Evolutionary conservation across 2,888 invertebrate genomes (phyloP).

Genomic region (Plebejus melissa): DNA sequence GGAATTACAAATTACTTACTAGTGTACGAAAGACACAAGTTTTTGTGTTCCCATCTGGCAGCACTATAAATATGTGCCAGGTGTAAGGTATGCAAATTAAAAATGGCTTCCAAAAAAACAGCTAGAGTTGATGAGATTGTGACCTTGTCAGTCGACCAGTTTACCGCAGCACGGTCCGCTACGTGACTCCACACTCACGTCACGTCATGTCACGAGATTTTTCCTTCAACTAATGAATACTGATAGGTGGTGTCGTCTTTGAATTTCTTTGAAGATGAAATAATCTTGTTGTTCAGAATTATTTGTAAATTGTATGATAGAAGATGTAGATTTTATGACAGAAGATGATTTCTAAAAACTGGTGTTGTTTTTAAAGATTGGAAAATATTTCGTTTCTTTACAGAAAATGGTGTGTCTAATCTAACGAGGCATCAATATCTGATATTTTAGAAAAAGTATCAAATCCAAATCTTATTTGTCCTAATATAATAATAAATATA

Average conservation of each 20-base stretch:
- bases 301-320: too few relatives aligned
- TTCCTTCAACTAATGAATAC: not conserved
- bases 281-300: not conserved
- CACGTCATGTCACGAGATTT: not conserved
- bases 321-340: too few relatives aligned
- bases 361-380: too few relatives aligned
- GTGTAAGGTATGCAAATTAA: conserved; percentile 11
- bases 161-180: not conserved
- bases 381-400: too few relatives aligned
- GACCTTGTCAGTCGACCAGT: not conserved
- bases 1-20: not conserved
- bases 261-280: not conserved
- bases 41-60: not conserved
- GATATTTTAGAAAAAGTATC: too few relatives aligned
- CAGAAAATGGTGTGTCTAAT: too few relatives aligned
- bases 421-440: too few relatives aligned
- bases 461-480: too few relatives aligned
- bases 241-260: not conserved
- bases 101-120: conserved; percentile 12
- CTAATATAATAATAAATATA: too few relatives aligned
- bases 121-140: conserved; percentile 1
- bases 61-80: not conserved
- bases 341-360: too few relatives aligned
- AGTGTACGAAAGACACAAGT: not conserved
- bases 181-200: conserved; percentile 11